Base-by-base conservation (phyloP, 2,113 vertebrate species). In the Vulpes lagopus region DNA sequence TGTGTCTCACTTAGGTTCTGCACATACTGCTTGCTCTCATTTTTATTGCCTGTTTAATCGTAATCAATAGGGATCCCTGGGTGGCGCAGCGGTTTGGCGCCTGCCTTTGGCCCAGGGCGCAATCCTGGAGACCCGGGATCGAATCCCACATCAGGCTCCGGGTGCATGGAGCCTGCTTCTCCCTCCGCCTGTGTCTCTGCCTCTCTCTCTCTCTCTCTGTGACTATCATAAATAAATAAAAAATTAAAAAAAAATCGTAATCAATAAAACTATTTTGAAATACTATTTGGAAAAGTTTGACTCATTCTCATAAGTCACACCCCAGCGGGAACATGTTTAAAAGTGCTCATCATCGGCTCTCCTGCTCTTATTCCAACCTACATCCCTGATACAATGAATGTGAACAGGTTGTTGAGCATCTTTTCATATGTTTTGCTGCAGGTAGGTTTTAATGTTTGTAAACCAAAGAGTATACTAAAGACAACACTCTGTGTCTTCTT, bases 201-300 rank as follows among this genome's bases (percentile, higher is more conserved):
- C n/a, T n/a, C n/a, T n/a, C n/a, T n/a, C n/a, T n/a, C n/a, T n/a
- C n/a, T n/a, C n/a, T n/a, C n/a, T n/a, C n/a, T n/a, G n/a, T n/a
- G n/a, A n/a, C n/a, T n/a, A n/a, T n/a, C n/a, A n/a, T n/a, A n/a
- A n/a, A n/a, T n/a, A n/a, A n/a, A n/a, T n/a, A n/a, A n/a, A n/a
- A n/a, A n/a, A n/a, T n/a, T n/a, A n/a, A n/a, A n/a, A n/a, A n/a
- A n/a, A n/a, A 62, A 69, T 87, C 73, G 17, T 59, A n/a, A 84
- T 32, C 1, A 25, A 71, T 57, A 59, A 78, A 86, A 90, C 74
- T 32, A 88, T 84, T 89, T 89, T 89, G 38, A 60, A 73, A 65
- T 51, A n/a, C 17, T 53, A 55, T 53, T 95, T 87, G 53, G 89
- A 32, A 94, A 69, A 65, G 53, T 80, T 92, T 87, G 79, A 20